phyloP scores from a whole-genome alignment of 2,888 invertebrate genomes.

The Lydus trimaculatus region DNA sequence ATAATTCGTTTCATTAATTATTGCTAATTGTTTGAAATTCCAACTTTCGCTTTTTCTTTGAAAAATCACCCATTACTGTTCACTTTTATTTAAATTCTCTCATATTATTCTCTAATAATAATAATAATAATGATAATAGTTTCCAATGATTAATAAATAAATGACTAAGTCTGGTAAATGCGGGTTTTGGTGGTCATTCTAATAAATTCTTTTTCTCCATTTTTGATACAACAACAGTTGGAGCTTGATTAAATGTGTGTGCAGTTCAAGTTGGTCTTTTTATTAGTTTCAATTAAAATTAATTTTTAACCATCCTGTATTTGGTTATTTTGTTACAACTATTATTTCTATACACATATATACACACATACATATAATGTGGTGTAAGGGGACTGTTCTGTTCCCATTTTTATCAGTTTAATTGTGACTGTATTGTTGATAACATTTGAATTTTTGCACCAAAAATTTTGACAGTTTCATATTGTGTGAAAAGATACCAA shows the following conservation, averaged over 20 bases:
- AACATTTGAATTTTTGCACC: constrained; percentile 22
- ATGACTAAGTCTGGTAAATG: constrained; percentile 42
- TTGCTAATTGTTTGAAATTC: too few species aligned
- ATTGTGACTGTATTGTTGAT: constrained; percentile 17
- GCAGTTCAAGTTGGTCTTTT: constrained; percentile 35
- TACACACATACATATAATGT: background rate
- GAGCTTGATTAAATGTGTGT: background rate
- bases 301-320: constrained; percentile 60
- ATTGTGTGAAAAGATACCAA: constrained; percentile 24
- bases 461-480: constrained; percentile 14
- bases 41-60: background rate
- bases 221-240: background rate
- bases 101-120: background rate
- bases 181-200: constrained; percentile 39
- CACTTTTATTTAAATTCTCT: background rate
- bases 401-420: constrained; percentile 24
- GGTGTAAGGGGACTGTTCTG: constrained; percentile 37
- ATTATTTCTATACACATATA: too few species aligned
- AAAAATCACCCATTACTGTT: background rate
- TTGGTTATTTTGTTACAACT: background rate
- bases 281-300: constrained; percentile 58
- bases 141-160: constrained; percentile 40
- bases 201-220: constrained; percentile 13
- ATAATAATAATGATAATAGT: background rate
- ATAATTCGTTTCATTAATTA: too few species aligned